These are phyloP conservation scores for Xestia xanthographa DNA, from an alignment of 2,888 invertebrate species.

Conservation along the genomic window DNA sequence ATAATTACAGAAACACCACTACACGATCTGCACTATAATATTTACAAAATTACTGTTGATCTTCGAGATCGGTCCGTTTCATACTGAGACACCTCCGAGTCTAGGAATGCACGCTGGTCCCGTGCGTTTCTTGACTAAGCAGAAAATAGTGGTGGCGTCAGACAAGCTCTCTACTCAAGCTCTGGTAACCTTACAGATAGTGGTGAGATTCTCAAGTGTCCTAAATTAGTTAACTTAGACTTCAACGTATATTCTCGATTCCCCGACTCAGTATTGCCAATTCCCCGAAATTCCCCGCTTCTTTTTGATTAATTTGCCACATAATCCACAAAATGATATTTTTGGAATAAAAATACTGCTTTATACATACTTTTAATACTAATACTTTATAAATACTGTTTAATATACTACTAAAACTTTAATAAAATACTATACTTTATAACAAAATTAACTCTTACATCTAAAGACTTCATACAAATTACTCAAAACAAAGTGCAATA, in stretches of 20 bases:
- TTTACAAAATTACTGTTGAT: not conserved
- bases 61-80: not conserved
- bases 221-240: not conserved
- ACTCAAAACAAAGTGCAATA: too few species aligned
- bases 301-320: too few species aligned
- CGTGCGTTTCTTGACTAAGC: not conserved
- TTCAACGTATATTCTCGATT: not conserved
- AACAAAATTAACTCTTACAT: too few species aligned
- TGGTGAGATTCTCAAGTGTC: not conserved
- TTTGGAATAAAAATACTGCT: too few species aligned
- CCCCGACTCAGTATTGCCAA: too few species aligned
- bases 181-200: not conserved
- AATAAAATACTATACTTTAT: too few species aligned
- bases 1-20: constrained; percentile 36
- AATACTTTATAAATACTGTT: too few species aligned
- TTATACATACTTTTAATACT: too few species aligned
- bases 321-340: too few species aligned
- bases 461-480: too few species aligned
- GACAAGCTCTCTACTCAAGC: not conserved
- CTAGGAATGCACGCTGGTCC: not conserved
- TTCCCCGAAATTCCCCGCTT: too few species aligned
- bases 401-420: too few species aligned
- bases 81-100: not conserved
- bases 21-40: not conserved
- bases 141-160: not conserved